Evolutionary conservation across 2,797 vertebrate species (phyloP).

Genomic region (Heliangelus exortis): DNA sequence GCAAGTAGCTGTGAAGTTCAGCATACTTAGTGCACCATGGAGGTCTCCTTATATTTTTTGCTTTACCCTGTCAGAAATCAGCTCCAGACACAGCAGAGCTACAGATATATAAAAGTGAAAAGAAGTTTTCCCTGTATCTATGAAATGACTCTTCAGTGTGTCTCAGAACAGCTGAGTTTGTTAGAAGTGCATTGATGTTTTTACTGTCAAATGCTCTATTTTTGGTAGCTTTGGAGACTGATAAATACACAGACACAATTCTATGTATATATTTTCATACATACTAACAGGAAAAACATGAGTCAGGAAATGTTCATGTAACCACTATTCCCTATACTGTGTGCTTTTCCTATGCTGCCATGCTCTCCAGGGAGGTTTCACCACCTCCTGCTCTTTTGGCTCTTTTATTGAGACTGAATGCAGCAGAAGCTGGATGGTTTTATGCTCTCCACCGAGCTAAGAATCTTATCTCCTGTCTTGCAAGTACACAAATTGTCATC

Average conservation of each 20-base stretch:
- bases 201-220: not conserved
- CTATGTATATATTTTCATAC: not conserved
- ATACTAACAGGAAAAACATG: not conserved
- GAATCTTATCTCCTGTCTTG: not conserved
- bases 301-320: not conserved
- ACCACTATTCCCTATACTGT: not conserved
- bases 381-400: not conserved
- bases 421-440: not conserved
- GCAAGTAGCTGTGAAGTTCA: not conserved
- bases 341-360: not conserved
- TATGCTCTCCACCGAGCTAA: not conserved
- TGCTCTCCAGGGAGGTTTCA: not conserved
- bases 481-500: not conserved
- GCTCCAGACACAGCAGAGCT: not conserved
- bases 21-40: rapidly evolving
- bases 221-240: not conserved
- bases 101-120: not conserved
- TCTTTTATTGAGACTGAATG: not conserved
- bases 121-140: not conserved
- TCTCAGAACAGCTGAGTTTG: not conserved
- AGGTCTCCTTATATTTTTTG: not conserved
- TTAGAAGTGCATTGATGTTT: not conserved
- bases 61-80: not conserved
- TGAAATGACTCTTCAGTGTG: not conserved
- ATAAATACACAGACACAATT: not conserved